phyloP scores from a whole-genome alignment of 2,113 vertebrate genomes.

The Colinus virginianus region DNA sequence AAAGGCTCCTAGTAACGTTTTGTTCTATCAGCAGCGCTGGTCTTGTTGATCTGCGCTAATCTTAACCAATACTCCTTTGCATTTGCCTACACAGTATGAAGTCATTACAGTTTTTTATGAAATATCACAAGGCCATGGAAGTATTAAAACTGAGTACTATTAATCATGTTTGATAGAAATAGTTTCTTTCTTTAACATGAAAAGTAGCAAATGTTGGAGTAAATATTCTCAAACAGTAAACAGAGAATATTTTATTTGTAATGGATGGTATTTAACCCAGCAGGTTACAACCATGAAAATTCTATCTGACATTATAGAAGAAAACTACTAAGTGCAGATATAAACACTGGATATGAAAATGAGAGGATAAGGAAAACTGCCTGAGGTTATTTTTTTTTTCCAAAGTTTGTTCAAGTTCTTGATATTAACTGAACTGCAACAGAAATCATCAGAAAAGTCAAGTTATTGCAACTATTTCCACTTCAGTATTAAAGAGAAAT shows the following conservation, averaged over 20 bases:
- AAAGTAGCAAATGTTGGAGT: not conserved
- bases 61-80: not conserved
- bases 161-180: not conserved
- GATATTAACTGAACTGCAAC: not conserved
- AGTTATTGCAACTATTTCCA: not conserved
- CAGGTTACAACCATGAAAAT: not conserved
- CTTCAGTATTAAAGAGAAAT: not conserved
- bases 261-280: not conserved
- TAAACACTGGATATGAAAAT: not conserved
- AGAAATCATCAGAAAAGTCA: not conserved
- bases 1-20: slow-evolving; percentile 9
- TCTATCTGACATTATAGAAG: not conserved
- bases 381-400: not conserved
- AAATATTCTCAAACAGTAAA: not conserved
- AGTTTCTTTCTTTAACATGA: not conserved
- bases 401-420: slow-evolving; percentile 17
- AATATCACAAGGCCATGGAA: not conserved
- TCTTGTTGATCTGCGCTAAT: not conserved
- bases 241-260: not conserved
- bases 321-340: not conserved
- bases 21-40: not conserved
- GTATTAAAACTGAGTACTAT: not conserved
- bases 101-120: not conserved
- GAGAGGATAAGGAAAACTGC: not conserved
- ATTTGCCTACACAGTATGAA: not conserved